Evolutionary conservation across 2,888 invertebrate species (phyloP).

Genomic region (Oxyscelio sp.): DNA sequence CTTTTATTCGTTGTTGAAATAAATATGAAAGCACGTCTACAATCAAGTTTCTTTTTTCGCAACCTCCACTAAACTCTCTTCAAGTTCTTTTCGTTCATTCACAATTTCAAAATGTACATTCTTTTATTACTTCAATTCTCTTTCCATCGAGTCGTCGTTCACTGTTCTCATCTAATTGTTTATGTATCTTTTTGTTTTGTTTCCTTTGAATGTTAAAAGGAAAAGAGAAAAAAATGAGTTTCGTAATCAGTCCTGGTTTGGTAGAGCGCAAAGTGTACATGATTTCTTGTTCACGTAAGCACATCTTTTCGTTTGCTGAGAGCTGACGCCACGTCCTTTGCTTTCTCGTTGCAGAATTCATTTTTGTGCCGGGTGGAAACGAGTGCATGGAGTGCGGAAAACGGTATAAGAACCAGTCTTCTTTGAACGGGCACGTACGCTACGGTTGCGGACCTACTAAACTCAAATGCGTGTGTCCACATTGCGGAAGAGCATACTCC

Average conservation of each 20-base stretch:
- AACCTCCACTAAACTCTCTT: background rate
- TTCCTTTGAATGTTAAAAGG: conserved; percentile 46
- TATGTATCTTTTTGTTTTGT: conserved; percentile 22
- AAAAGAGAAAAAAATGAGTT: background rate
- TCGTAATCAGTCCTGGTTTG: conserved; percentile 39
- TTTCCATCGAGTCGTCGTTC: background rate
- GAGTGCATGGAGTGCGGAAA: conserved; percentile 83
- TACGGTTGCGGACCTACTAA: conserved; percentile 85
- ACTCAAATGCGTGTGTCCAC: conserved; percentile 81
- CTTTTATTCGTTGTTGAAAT: conserved; percentile 74
- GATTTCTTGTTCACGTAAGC: background rate
- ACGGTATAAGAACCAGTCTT: conserved; percentile 84
- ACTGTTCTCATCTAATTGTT: conserved; percentile 1
- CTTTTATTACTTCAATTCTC: background rate
- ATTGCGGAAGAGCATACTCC: conserved; percentile 83
- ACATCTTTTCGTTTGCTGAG: conserved; percentile 40
- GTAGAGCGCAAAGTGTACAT: conserved; percentile 24
- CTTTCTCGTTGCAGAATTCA: conserved; percentile 82
- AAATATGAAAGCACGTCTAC: conserved; percentile 66
- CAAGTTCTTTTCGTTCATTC: background rate
- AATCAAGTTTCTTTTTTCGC: conserved; percentile 14
- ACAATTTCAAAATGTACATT: background rate
- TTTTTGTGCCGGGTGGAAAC: conserved; percentile 74
- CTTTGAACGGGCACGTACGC: conserved; percentile 84
- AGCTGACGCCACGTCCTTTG: conserved; percentile 76